These are phyloP conservation scores for Ictalurus furcatus DNA, from an alignment of 2,113 vertebrate genomes.

Conservation along the genomic window DNA sequence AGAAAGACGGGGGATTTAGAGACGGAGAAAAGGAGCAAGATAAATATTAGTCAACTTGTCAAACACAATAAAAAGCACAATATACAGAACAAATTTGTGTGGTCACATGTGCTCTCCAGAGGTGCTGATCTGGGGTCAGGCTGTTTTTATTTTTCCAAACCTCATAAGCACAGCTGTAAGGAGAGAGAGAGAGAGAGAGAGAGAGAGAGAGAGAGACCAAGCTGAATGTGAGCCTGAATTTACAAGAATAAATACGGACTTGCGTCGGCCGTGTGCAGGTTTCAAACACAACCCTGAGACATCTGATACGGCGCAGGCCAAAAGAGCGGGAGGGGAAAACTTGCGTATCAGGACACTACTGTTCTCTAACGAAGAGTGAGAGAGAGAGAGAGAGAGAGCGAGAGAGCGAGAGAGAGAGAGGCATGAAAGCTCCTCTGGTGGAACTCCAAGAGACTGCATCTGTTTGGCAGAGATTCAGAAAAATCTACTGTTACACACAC, in stretches of 20 bases:
- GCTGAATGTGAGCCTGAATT: constrained; percentile 39
- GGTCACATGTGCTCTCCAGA: constrained; percentile 17
- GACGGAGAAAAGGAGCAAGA: background rate
- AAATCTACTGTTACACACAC: constrained; percentile 77
- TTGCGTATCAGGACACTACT: constrained; percentile 33
- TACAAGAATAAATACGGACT: background rate
- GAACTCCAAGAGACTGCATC: constrained; percentile 79
- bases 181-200: background rate
- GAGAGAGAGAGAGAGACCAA: background rate
- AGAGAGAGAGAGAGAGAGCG: constrained; percentile 18
- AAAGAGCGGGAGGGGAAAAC: constrained; percentile 41
- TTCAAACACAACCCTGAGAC: constrained; percentile 18
- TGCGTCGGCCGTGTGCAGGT: background rate
- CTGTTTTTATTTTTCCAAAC: constrained; percentile 8
- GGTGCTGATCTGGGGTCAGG: constrained; percentile 8
- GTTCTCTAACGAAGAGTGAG: constrained; percentile 12
- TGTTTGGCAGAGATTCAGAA: constrained; percentile 80
- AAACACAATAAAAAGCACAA: constrained; percentile 27
- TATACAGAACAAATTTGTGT: constrained; percentile 19
- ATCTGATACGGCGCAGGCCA: background rate
- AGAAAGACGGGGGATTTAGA: background rate
- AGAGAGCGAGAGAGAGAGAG: constrained; percentile 57
- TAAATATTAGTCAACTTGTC: constrained; percentile 22
- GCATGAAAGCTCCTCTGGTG: constrained; percentile 75
- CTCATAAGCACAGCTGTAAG: constrained; percentile 16